Percentiles rank a stretch among this genome's conserved stretches.
These are phyloP conservation scores for Lithophane semibrunnea DNA, from an alignment of 2,888 invertebrate species.

Conservation along the genomic window DNA sequence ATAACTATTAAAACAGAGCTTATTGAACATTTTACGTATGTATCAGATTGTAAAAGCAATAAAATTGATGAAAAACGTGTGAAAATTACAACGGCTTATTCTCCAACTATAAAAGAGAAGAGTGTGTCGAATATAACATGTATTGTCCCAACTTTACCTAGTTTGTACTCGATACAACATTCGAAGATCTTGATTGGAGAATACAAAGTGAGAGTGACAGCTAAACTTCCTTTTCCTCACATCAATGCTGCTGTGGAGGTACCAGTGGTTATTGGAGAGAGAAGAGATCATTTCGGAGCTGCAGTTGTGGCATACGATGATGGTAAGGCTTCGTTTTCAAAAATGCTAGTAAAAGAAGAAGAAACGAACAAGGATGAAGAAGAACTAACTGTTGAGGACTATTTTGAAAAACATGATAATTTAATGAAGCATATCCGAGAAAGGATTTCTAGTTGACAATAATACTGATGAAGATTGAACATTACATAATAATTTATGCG, in stretches of 20 bases:
- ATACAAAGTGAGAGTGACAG: constrained; percentile 65
- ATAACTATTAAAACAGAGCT: constrained; percentile 51
- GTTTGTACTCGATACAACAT: constrained; percentile 68
- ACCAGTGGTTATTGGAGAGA: constrained; percentile 69
- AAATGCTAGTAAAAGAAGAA: background rate
- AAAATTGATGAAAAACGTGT: constrained; percentile 21
- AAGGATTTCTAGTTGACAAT: background rate
- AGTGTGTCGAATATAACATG: constrained; percentile 44
- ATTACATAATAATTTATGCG: background rate
- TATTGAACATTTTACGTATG: constrained; percentile 37
- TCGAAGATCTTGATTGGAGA: constrained; percentile 62
- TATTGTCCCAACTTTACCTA: constrained; percentile 51
- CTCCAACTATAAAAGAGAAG: constrained; percentile 55
- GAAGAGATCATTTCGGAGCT: background rate
- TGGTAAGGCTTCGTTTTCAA: background rate
- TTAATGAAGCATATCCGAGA: background rate
- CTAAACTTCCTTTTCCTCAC: constrained; percentile 67
- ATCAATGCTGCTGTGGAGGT: constrained; percentile 61
- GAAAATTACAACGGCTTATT: constrained; percentile 15
- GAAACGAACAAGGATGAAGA: background rate
- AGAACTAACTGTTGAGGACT: background rate
- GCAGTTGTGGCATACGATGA: background rate
- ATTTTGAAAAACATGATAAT: constrained; percentile 4
- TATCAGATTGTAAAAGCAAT: constrained; percentile 1
- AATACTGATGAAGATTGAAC: background rate